A percentile compares a stretch with the other conserved stretches of the same genome.
These are phyloP conservation scores for Tyrannus savana DNA, from an alignment of 2,113 vertebrate species.

Conservation along the genomic window DNA sequence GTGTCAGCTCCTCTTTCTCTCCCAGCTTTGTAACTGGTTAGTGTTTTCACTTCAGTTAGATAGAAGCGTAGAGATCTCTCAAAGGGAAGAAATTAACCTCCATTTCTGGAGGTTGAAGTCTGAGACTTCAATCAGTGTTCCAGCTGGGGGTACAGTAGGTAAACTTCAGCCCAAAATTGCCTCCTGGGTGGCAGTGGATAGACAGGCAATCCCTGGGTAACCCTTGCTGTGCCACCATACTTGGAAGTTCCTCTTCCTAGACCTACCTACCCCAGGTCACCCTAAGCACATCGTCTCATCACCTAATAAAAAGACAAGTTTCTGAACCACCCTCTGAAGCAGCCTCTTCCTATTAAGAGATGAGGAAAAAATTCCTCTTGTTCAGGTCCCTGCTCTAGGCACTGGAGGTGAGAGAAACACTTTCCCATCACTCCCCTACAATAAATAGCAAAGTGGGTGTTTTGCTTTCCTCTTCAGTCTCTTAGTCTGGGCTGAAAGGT, in stretches of 20 bases:
- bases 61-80: neutral
- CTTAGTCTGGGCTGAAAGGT: neutral
- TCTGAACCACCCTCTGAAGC: neutral
- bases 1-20: neutral
- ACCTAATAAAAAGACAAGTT: neutral
- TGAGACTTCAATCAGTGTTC: neutral
- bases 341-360: neutral
- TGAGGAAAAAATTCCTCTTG: neutral
- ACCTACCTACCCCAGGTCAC: neutral
- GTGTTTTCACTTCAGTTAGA: neutral
- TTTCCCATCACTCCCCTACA: neutral
- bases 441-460: neutral
- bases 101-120: neutral
- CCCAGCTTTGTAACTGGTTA: neutral
- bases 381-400: rapidly evolving
- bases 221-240: neutral
- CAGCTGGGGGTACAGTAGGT: neutral
- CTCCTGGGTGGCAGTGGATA: neutral
- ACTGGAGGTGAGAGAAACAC: neutral
- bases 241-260: neutral
- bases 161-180: neutral
- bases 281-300: neutral
- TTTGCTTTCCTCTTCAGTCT: neutral
- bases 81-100: neutral
- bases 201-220: neutral